phyloP scores from a whole-genome alignment of 2,888 invertebrate genomes.

The Aethes cnicana region DNA sequence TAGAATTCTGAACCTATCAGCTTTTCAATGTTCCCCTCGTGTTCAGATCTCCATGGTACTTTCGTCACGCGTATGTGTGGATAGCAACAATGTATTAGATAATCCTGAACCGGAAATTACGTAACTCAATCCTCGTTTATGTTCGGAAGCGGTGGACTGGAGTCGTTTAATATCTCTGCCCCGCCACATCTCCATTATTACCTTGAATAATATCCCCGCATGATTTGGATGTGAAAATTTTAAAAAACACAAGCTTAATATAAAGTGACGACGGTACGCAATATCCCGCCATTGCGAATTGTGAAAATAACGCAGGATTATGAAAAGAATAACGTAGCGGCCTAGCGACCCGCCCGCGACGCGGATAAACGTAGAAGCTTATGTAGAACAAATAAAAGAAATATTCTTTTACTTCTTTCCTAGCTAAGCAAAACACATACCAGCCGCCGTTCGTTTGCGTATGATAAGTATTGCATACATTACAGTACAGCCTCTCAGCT shows the following conservation, averaged over 20 bases:
- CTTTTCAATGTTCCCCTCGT: no score
- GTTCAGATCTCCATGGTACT: no score
- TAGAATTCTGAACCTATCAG: no score
- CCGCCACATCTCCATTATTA: not conserved
- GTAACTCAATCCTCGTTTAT: conserved; percentile 10
- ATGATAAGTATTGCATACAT: conserved; percentile 29
- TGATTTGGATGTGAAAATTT: conserved; percentile 39
- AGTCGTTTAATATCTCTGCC: conserved; percentile 18
- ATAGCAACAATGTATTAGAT: conserved; percentile 2
- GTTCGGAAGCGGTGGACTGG: conserved; percentile 6
- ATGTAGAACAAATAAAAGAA: conserved; percentile 47
- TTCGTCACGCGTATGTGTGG: no score
- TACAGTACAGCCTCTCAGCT: conserved; percentile 10
- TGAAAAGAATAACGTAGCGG: conserved; percentile 44
- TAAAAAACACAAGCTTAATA: conserved; percentile 50
- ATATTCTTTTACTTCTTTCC: conserved; percentile 33
- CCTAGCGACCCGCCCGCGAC: conserved; percentile 41
- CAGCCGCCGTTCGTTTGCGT: conserved; percentile 9
- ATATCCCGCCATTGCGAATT: conserved; percentile 49
- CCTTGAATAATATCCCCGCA: not conserved
- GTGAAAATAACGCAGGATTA: conserved; percentile 44
- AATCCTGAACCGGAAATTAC: conserved; percentile 21
- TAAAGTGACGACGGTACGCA: conserved; percentile 42
- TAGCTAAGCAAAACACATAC: conserved; percentile 6
- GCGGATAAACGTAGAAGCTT: conserved; percentile 42